Conservation (phyloP, 2,888 invertebrate genomes). For the Scaptomyza reducta region DNA sequence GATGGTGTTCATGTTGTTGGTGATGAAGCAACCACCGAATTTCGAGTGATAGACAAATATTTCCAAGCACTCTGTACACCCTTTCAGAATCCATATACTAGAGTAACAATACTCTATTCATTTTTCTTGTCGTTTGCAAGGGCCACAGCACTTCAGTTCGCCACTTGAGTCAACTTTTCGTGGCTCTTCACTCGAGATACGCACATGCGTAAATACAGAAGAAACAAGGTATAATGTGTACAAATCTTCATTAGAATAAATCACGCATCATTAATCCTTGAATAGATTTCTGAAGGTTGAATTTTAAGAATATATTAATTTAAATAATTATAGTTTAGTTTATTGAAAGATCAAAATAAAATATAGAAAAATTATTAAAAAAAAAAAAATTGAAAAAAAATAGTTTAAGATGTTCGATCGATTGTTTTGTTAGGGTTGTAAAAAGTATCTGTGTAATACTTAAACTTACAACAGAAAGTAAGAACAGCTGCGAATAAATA, state of each 20-base stretch:
- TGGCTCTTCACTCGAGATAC: constrained; percentile 32
- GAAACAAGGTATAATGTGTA: constrained; percentile 14
- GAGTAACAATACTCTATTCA: not conserved
- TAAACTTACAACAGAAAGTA: too few species aligned
- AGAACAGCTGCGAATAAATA: not conserved
- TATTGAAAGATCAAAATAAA: too few species aligned
- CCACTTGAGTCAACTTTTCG: constrained; percentile 45
- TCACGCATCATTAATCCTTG: constrained; percentile 7
- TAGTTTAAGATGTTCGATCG: too few species aligned
- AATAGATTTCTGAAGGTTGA: too few species aligned
- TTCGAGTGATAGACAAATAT: constrained; percentile 59
- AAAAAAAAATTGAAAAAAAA: too few species aligned
- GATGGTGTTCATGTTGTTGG: not conserved
- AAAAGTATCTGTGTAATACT: too few species aligned
- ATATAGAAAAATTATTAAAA: too few species aligned
- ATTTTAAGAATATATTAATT: too few species aligned
- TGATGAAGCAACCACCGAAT: constrained; percentile 44
- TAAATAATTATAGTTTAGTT: too few species aligned
- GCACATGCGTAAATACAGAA: constrained; percentile 9
- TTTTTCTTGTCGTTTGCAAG: constrained; percentile 39
- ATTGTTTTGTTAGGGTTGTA: too few species aligned
- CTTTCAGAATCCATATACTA: constrained; percentile 26
- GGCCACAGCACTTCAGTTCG: constrained; percentile 41
- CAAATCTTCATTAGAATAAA: constrained; percentile 19
- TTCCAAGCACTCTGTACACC: constrained; percentile 39